Percentiles rank a stretch among this genome's conserved stretches.
These are phyloP conservation scores for Caerostris extrusa DNA, from an alignment of 1,140 invertebrate species.

Conservation along the genomic window DNA sequence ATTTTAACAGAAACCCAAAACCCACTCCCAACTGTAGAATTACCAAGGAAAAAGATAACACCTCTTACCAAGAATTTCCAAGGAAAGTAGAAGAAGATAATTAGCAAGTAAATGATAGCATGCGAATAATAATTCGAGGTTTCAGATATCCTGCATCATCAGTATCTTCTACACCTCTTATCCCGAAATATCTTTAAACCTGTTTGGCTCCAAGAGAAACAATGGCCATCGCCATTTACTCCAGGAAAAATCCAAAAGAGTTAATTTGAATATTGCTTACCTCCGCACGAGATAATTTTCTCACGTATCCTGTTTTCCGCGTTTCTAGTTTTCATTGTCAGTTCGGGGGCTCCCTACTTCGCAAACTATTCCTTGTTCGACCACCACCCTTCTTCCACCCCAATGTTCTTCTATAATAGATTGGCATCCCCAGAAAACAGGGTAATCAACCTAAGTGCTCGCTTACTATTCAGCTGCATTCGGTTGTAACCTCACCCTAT, in stretches of 20 bases:
- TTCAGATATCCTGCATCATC: no score
- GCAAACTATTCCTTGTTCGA: constrained; percentile 1
- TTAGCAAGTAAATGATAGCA: no score
- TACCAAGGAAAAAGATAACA: no score
- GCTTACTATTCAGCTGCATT: constrained; percentile 50
- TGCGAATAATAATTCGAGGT: no score
- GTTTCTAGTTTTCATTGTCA: not conserved
- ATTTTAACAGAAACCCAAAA: no score
- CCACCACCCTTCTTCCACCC: not conserved
- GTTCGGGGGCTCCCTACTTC: not conserved
- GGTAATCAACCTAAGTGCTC: constrained; percentile 51
- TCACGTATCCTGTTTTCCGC: not conserved
- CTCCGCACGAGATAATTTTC: not conserved
- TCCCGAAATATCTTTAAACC: not conserved
- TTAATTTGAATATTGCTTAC: not conserved
- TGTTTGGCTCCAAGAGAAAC: not conserved
- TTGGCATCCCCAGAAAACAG: constrained; percentile 27
- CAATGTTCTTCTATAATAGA: not conserved
- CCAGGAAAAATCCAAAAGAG: not conserved
- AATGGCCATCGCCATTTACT: not conserved
- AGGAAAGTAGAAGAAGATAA: no score
- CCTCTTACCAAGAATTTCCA: no score
- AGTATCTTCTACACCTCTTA: not conserved
- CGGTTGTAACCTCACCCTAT: constrained; percentile 4
- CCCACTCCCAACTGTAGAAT: no score